These are phyloP conservation scores for Drosophila chauvacae DNA, from an alignment of 1,140 invertebrate genomes.

Conservation along the genomic window DNA sequence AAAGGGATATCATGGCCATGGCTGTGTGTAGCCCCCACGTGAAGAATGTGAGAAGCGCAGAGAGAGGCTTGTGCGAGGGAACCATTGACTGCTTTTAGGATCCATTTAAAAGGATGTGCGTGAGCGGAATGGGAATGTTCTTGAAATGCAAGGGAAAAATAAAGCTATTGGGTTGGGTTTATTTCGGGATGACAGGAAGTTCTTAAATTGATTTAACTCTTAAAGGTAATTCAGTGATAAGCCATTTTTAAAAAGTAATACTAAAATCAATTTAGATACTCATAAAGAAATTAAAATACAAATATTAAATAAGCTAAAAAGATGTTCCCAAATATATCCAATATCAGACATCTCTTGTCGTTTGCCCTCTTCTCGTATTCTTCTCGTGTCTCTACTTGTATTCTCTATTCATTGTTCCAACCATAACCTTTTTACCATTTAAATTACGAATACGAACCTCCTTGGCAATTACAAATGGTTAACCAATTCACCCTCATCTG, in stretches of 20 bases:
- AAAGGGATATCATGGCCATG: conserved; percentile 30
- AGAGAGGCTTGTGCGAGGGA: background rate
- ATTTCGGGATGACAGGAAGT: background rate
- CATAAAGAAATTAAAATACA: too few species aligned
- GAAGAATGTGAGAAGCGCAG: conserved; percentile 3
- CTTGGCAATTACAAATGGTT: background rate
- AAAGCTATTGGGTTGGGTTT: background rate
- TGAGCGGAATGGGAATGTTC: background rate
- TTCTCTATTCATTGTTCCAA: background rate
- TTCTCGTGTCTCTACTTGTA: too few species aligned
- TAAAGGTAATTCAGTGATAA: background rate
- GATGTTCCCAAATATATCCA: too few species aligned
- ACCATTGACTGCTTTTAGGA: conserved; percentile 6
- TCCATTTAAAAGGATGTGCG: conserved; percentile 6
- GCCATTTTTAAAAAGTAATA: too few species aligned
- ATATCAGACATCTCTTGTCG: too few species aligned
- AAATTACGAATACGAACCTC: background rate
- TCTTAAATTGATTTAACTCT: background rate
- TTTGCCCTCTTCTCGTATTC: too few species aligned
- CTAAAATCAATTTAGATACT: background rate
- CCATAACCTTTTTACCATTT: background rate
- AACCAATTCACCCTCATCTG: background rate
- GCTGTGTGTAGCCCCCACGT: background rate
- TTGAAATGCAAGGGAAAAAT: background rate
- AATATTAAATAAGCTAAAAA: too few species aligned